Conservation (phyloP, 2,797 vertebrate species). For the Petrocephalus sullivani region DNA sequence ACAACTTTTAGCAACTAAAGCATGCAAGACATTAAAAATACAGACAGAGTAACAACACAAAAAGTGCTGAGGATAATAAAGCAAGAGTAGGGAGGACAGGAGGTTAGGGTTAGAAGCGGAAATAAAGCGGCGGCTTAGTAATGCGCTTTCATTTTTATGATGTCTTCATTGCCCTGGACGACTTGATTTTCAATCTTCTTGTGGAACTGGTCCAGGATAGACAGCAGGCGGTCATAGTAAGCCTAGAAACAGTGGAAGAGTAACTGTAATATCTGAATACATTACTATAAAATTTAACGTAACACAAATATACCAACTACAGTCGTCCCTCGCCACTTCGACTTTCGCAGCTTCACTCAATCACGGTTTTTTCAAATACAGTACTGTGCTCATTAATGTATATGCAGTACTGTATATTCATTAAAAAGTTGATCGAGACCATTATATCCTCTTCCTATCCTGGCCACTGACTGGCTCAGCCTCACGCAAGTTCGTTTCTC, state of each 20-base stretch:
- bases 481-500: no score
- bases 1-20: background rate
- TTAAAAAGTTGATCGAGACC: no score
- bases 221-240: conserved; percentile 51
- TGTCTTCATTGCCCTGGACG: conserved; percentile 42
- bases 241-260: conserved; percentile 35
- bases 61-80: background rate
- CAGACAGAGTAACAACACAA: background rate
- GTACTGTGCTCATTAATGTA: no score
- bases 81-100: background rate
- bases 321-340: no score
- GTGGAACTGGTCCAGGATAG: conserved; percentile 54
- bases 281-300: background rate
- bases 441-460: no score
- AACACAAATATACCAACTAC: background rate
- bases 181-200: conserved; percentile 46
- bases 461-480: no score
- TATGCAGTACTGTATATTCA: no score
- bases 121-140: background rate
- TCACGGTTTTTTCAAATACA: no score
- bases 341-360: no score
- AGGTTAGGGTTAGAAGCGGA: background rate
- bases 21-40: background rate
- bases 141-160: conserved; percentile 43
- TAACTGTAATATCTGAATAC: background rate